Evolutionary conservation across 2,113 vertebrate genomes (phyloP).

Genomic region (Tupaia tana): DNA sequence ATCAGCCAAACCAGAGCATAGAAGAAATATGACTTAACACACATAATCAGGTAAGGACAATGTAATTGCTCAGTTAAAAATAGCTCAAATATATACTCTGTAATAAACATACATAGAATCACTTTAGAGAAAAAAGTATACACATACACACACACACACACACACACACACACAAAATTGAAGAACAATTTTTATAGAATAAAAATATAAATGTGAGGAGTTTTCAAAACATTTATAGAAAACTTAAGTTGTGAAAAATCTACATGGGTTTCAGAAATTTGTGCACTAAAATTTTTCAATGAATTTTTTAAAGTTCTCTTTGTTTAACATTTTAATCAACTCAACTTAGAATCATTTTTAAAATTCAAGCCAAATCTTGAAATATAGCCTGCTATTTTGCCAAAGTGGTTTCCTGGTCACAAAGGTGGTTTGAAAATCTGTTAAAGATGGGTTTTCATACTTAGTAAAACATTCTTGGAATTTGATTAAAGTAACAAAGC

Average conservation of each 20-base stretch:
- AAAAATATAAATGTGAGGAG: background rate
- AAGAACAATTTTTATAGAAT: constrained; percentile 5
- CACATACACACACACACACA: background rate
- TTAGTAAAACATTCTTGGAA: background rate
- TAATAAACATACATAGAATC: background rate
- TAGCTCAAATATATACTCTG: constrained; percentile 72
- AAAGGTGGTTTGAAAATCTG: constrained; percentile 7
- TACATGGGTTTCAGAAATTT: too few species aligned
- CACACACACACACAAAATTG: background rate
- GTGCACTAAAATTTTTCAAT: too few species aligned
- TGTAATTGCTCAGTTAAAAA: constrained; percentile 74
- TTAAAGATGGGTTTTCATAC: constrained; percentile 61
- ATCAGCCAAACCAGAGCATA: constrained; percentile 38
- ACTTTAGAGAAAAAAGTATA: background rate
- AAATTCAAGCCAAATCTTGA: constrained; percentile 25
- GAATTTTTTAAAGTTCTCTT: too few species aligned
- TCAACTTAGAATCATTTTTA: constrained; percentile 16
- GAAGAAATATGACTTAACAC: constrained; percentile 53
- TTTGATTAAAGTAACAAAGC: constrained; percentile 39
- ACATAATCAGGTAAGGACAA: constrained; percentile 70
- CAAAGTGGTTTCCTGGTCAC: background rate
- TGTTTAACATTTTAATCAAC: background rate
- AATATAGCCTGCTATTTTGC: background rate
- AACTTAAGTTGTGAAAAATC: too few species aligned
- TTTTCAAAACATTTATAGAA: too few species aligned